Conservation (phyloP, 2,113 vertebrate genomes). For the Elgaria multicarinata region DNA sequence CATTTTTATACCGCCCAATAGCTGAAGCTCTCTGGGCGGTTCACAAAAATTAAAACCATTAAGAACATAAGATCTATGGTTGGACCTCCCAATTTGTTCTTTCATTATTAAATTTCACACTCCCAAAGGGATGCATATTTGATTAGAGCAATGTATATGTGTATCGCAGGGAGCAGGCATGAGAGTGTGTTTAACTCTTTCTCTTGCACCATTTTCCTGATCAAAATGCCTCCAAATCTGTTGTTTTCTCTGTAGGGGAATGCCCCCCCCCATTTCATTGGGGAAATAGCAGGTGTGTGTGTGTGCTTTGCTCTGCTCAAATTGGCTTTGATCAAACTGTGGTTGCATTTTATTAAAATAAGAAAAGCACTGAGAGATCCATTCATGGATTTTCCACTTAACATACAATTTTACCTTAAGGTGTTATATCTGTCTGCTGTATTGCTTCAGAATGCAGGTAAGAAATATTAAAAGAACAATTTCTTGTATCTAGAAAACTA, state of each 20-base stretch:
- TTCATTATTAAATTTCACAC: neutral
- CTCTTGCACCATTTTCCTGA: neutral
- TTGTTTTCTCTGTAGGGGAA: neutral
- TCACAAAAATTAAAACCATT: no score
- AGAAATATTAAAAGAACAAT: neutral
- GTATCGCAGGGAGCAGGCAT: neutral
- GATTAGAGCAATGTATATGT: neutral
- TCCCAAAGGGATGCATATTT: neutral
- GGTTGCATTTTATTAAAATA: neutral
- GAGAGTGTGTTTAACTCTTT: neutral
- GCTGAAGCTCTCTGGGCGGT: no score
- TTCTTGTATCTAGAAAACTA: neutral
- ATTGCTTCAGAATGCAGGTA: neutral
- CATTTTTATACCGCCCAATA: no score
- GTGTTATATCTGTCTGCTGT: neutral
- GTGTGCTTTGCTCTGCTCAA: neutral
- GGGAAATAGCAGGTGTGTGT: neutral
- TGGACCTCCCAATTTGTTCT: neutral
- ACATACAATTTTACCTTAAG: neutral
- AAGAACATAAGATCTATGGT: neutral
- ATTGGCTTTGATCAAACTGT: neutral
- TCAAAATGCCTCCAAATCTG: neutral
- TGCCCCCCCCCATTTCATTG: neutral
- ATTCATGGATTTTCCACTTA: neutral
- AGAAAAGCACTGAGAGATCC: neutral